Evolutionary conservation across 2,797 vertebrate species (phyloP), one percentile per base, ranked within the genome.

Genomic region (Alauda arvensis): DNA sequence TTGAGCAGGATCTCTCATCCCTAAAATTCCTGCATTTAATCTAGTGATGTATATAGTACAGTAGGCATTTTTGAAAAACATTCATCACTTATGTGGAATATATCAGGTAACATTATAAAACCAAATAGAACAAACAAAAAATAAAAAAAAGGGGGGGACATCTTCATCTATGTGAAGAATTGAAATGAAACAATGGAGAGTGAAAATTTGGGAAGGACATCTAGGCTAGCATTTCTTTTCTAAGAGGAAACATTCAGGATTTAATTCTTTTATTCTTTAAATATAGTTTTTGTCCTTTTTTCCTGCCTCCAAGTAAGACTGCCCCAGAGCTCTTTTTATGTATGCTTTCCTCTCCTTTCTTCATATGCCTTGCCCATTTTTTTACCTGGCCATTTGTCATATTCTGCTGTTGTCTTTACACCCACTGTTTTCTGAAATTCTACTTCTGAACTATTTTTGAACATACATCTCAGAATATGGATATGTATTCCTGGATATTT

Each of bases 11-110:
- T 59, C 81, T 87, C 71, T 88, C 55, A 77, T 87, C n/a, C 48
- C 60, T 67, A 70, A 49, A 21, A 26, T 25, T 88, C 45, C 37
- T 55, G 77, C 43, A 67, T 93, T 95, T 87, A 80, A 80, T 86
- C 72, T 81, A 81, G 45, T 81, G 77, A 68, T 83, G 23, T 63
- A 45, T 87, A 40, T 19, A 56, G 39, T 31, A 63, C 57, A 83
- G 51, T 31, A 83, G 45, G 49, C 29, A 69, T 71, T 81, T 88
- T 62, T 75, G 14, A 77, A 78, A 87, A 86, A 39, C 31, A 60
- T 75, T 82, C 20, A n/a, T 85, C 46, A n/a, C 18, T 92, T 77
- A 3, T 1, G 17, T 55, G 60, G n/a, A 85, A n/a, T 37, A 66
- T 33, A 81, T 51, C 43, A 61, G 69, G 65, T 46, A 77, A 56